phyloP scores from a whole-genome alignment of 2,113 vertebrate genomes.

The Oriolus oriolus region DNA sequence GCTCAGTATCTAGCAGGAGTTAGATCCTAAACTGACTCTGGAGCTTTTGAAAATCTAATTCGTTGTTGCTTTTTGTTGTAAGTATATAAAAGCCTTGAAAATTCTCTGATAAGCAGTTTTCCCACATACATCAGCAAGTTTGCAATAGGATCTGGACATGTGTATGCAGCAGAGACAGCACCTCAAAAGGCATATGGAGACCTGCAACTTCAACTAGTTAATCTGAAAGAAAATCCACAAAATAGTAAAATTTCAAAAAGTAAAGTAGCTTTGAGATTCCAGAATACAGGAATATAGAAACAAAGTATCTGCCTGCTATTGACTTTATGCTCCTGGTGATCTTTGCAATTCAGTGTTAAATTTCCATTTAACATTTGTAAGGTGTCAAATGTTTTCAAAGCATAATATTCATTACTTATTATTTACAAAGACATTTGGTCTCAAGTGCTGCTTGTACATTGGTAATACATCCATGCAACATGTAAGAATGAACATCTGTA shows the following conservation, averaged over 20 bases:
- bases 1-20: neutral
- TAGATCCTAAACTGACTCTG: neutral
- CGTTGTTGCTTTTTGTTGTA: neutral
- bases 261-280: neutral
- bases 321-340: neutral
- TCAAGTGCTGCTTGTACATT: neutral
- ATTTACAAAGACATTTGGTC: neutral
- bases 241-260: neutral
- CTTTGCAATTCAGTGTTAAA: neutral
- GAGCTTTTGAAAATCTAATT: neutral
- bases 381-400: neutral
- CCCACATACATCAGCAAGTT: neutral
- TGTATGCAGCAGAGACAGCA: neutral
- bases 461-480: neutral
- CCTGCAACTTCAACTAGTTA: neutral
- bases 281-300: neutral
- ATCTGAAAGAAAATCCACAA: neutral
- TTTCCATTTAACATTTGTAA: neutral
- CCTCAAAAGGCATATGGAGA: neutral
- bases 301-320: neutral
- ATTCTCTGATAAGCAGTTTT: neutral
- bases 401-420: neutral
- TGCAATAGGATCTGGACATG: neutral
- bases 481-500: neutral
- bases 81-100: neutral